Base-by-base conservation (phyloP, 2,113 vertebrate genomes). In the Paratilapia polleni region DNA sequence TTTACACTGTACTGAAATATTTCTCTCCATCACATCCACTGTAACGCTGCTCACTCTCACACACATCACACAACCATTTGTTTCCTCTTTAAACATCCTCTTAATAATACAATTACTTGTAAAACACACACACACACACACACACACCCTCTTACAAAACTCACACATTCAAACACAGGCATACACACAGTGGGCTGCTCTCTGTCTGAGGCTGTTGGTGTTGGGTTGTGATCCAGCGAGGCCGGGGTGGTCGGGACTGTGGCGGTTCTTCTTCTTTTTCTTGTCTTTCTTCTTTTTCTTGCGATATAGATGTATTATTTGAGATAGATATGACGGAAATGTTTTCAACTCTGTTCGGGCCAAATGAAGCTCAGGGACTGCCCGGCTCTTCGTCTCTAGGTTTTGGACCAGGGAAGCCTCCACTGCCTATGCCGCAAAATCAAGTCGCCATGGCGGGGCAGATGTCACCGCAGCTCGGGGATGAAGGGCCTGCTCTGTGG, bases 221-320 rank as follows among this genome's bases (percentile, higher is more conserved):
- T 97, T 98, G 90, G 97, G 97, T 90, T 99, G 98, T 86, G 97
- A 98, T 91, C 97, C 96, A 90, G 97, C 95, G 87, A 98, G 95
- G 4, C 97, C 97, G 0, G 97, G 98, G 80, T 99, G 98, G 92
- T 99, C 98, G 0, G 98, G 98, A 95, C 98, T 99, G 94, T 99
- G 98, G 54, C 98, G 97, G 92, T 97, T 99, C 98, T 99, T n/a
- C n/a, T n/a, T n/a, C n/a, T n/a, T n/a, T n/a, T n/a, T n/a, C n/a
- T n/a, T n/a, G n/a, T n/a, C n/a, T n/a, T n/a, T n/a, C n/a, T n/a
- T n/a, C n/a, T n/a, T 83, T 82, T 86, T 83, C 8, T 58, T 78
- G 36, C 2, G 2, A 59, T 75, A 58, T 87, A 60, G 77, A 91
- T 90, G 76, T 76, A 76, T 83, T 81, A 81, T 62, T 81, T 12